phyloP scores from a whole-genome alignment of 2,113 vertebrate species.

The Lethenteron reissneri region DNA sequence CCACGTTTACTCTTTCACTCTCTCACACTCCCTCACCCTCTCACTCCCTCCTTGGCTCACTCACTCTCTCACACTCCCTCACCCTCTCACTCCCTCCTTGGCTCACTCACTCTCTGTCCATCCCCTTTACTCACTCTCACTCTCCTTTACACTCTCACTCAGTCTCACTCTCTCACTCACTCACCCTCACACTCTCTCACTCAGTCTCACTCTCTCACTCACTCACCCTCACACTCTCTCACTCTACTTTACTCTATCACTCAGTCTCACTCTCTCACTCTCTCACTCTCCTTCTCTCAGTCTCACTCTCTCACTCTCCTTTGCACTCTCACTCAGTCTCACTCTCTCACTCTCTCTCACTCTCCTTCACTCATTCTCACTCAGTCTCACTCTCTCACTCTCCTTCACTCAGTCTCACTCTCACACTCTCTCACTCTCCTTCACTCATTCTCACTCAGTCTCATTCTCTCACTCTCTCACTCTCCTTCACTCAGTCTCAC shows the following conservation, averaged over 20 bases:
- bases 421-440: neutral
- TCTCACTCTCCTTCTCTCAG: no score
- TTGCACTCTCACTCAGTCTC: no score
- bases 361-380: neutral
- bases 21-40: no score
- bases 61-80: no score
- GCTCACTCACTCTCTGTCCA: no score
- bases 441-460: neutral
- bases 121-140: neutral
- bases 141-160: neutral
- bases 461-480: neutral
- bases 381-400: neutral
- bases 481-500: neutral
- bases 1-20: no score
- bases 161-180: neutral
- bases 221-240: neutral
- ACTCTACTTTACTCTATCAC: neutral
- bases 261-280: no score
- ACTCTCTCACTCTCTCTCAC: neutral
- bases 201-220: neutral
- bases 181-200: neutral
- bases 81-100: no score
- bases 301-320: no score
- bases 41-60: no score
- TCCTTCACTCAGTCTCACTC: neutral